Evolutionary conservation across 2,797 vertebrate species (phyloP).

Genomic region (Pangasius krempfi): DNA sequence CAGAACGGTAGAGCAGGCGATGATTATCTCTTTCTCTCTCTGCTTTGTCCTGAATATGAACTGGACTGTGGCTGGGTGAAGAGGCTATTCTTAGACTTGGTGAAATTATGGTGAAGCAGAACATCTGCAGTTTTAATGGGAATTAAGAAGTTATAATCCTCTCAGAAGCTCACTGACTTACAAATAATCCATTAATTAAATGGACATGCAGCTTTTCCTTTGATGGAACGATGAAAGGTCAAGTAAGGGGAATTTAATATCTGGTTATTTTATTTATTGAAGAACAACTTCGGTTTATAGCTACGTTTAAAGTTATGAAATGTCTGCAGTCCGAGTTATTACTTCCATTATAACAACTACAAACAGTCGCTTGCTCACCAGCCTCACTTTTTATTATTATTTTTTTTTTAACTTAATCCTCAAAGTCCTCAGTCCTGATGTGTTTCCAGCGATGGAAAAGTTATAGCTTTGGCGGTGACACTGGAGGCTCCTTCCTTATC

Average conservation of each 20-base stretch:
- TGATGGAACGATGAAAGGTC: not conserved
- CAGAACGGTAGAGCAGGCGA: not conserved
- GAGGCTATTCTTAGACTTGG: not conserved
- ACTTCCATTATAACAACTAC: too few relatives aligned
- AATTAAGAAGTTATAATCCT: not conserved
- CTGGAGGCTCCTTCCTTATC: not conserved
- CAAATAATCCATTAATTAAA: not conserved
- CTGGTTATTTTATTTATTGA: not conserved
- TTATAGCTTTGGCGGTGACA: not conserved
- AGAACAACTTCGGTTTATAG: not conserved
- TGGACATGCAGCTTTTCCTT: not conserved
- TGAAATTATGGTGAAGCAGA: not conserved
- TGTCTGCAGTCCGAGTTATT: too few relatives aligned
- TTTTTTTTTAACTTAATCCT: too few relatives aligned
- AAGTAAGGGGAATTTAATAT: not conserved
- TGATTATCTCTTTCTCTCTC: not conserved
- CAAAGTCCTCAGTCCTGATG: not conserved
- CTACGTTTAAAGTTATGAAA: not conserved
- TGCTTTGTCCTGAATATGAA: not conserved
- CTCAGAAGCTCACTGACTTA: not conserved
- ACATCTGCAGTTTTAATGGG: not conserved
- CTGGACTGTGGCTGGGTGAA: not conserved
- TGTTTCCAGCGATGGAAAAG: too few relatives aligned
- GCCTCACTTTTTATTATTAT: too few relatives aligned
- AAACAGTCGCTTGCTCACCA: too few relatives aligned